A percentile compares a stretch with the other conserved stretches of the same genome.
Conservation (phyloP, 2,797 vertebrate genomes). For the Tiaroga cobitis region DNA sequence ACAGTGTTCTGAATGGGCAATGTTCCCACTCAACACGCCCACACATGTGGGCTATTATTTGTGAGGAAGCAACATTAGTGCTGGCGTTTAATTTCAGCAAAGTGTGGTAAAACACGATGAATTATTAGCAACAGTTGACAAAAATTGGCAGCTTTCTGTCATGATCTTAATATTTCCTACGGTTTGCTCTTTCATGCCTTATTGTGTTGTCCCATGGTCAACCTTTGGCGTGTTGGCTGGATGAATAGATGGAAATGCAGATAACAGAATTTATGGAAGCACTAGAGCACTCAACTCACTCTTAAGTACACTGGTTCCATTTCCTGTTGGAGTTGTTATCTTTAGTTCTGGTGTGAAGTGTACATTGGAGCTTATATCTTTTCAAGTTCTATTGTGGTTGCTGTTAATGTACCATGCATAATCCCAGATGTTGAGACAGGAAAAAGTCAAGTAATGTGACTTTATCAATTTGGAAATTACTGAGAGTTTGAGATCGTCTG, state of each 20-base stretch:
- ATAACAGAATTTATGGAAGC: background rate
- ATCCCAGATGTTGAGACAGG: background rate
- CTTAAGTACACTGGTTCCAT: constrained; percentile 24
- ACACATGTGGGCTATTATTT: constrained; percentile 84
- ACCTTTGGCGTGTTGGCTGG: constrained; percentile 59
- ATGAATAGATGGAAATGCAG: constrained; percentile 68
- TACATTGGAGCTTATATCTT: constrained; percentile 64
- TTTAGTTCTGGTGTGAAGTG: constrained; percentile 73
- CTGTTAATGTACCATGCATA: constrained; percentile 52
- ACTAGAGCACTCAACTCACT: constrained; percentile 65
- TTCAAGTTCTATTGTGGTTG: constrained; percentile 63
- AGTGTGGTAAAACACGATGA: constrained; percentile 47
- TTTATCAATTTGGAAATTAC: background rate
- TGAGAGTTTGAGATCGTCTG: background rate
- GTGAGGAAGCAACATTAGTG: constrained; percentile 80
- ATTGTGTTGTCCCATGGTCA: constrained; percentile 69
- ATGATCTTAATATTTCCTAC: constrained; percentile 26
- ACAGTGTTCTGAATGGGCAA: constrained; percentile 79
- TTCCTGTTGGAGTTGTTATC: constrained; percentile 69
- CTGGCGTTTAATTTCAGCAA: constrained; percentile 76
- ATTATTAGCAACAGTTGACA: constrained; percentile 17
- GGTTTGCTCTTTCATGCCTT: constrained; percentile 64
- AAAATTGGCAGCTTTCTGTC: constrained; percentile 3
- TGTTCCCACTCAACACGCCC: constrained; percentile 76
- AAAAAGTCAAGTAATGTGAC: background rate